Base-by-base conservation (phyloP, 2,797 vertebrate genomes). In the Danio tinwini region DNA sequence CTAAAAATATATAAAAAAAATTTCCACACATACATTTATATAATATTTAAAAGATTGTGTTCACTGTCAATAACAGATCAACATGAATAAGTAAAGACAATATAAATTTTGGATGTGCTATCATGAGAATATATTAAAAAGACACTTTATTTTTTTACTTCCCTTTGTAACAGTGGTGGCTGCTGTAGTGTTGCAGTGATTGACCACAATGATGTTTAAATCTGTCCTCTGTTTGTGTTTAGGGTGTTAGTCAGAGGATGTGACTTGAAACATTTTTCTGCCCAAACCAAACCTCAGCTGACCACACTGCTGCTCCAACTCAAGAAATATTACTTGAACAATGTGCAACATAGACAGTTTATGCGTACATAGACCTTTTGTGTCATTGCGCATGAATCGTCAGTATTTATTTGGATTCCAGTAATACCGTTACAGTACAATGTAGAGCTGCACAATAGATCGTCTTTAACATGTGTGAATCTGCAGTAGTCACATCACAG, bases 221-320 rank as follows among this genome's bases (percentile, higher is more conserved):
- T 62, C 16, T 74, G 58, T 13, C 5, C 19, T 73, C 44, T 52
- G 45, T 52, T 62, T 49, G 19, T 52, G 37, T 52, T 52, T 16
- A 37, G 16, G 17, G 19, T 53, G 47, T 42, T 75, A 29, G 52
- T 19, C 68, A 71, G 47, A 44, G 61, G 17, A 53, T 64, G 49
- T 75, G 37, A 74, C 72, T 62, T 16, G 58, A 50, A 37, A 74
- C 19, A 14, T 16, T 62, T 4, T 29, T 40, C 7, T 62, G 52
- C 17, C 12, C 13, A 44, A 71, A 71, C n/a, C 37, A 69, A 69
- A 69, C 49, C 14, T 69, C 29, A 14, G 29, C 64, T 67, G 12
- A 47, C 44, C 6, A 0, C 13, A 49, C 19, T 8, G 4, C 29
- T 40, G 67, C 16, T 69, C 52, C 5, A 16, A 55, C 52, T 55